Evolutionary conservation across 2,888 invertebrate species (phyloP).

Genomic region (Drosophila diplacantha): DNA sequence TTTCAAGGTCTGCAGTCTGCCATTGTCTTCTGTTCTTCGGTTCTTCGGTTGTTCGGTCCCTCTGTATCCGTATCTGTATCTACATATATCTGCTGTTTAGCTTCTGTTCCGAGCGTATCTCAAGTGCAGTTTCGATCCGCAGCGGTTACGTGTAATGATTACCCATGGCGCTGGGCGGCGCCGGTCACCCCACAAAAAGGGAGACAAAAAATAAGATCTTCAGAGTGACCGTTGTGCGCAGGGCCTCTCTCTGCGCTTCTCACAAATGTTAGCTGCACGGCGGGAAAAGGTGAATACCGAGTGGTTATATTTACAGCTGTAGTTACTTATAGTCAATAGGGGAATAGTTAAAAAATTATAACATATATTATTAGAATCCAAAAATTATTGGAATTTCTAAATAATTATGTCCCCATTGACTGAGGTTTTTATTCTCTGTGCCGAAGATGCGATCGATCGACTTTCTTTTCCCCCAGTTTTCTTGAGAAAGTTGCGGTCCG

Average conservation of each 20-base stretch:
- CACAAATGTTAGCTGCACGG: slow-evolving; percentile 9
- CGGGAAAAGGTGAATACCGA: background rate
- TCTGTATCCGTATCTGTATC: slow-evolving; percentile 16
- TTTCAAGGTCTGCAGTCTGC: slow-evolving; percentile 75
- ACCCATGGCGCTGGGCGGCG: slow-evolving; percentile 10
- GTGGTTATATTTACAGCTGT: no score
- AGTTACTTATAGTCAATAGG: background rate
- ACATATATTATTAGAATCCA: background rate
- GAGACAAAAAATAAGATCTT: background rate
- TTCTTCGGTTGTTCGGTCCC: slow-evolving; percentile 11
- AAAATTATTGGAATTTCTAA: background rate
- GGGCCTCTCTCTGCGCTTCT: slow-evolving; percentile 27
- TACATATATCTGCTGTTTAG: slow-evolving; percentile 4
- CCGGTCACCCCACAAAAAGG: slow-evolving; percentile 7
- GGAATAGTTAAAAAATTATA: background rate
- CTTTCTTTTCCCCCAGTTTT: slow-evolving; percentile 39
- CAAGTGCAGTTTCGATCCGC: slow-evolving; percentile 18
- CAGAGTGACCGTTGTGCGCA: slow-evolving; percentile 6
- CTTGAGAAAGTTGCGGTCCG: slow-evolving; percentile 59
- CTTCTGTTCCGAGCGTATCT: slow-evolving; percentile 22
- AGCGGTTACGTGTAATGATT: slow-evolving; percentile 26
- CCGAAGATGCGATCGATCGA: slow-evolving; percentile 11
- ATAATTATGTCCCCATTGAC: background rate
- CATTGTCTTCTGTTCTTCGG: slow-evolving; percentile 26
- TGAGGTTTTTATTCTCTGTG: background rate